These are phyloP conservation scores for Phyllostomus hastatus DNA, from an alignment of 2,113 vertebrate genomes.

Conservation along the genomic window DNA sequence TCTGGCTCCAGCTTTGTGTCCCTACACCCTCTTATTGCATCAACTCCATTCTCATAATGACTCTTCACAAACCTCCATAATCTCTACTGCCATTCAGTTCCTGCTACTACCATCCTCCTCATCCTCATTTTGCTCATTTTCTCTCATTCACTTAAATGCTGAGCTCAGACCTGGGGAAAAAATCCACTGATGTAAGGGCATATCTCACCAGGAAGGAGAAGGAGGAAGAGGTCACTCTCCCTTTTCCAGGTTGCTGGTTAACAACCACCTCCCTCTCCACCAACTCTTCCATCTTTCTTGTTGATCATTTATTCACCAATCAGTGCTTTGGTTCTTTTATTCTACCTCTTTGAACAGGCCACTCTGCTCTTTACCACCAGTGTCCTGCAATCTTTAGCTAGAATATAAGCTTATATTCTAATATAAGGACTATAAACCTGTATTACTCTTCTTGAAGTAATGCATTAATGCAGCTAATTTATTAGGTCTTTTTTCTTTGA, in stretches of 20 bases:
- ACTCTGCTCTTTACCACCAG: not conserved
- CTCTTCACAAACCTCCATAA: not conserved
- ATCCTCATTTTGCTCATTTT: not conserved
- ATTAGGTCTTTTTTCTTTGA: not conserved
- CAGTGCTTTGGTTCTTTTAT: not conserved
- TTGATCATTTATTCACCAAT: not conserved
- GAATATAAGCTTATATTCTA: not conserved
- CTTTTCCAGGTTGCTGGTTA: not conserved
- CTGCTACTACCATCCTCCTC: not conserved
- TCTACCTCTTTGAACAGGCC: not conserved
- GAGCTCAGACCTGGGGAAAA: not conserved
- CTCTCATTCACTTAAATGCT: not conserved
- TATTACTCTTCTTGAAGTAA: not conserved
- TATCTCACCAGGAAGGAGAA: not conserved
- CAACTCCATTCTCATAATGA: not conserved
- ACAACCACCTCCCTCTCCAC: not conserved
- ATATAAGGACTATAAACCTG: not conserved
- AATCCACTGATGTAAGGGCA: not conserved
- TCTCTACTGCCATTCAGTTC: not conserved
- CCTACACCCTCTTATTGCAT: not conserved
- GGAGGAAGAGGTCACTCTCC: not conserved
- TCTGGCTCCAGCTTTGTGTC: not conserved
- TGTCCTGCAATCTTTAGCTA: not conserved
- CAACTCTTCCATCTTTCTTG: not conserved
- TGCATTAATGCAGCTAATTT: not conserved